Base-by-base conservation (phyloP, 2,113 vertebrate genomes). In the Pterocles gutturalis region DNA sequence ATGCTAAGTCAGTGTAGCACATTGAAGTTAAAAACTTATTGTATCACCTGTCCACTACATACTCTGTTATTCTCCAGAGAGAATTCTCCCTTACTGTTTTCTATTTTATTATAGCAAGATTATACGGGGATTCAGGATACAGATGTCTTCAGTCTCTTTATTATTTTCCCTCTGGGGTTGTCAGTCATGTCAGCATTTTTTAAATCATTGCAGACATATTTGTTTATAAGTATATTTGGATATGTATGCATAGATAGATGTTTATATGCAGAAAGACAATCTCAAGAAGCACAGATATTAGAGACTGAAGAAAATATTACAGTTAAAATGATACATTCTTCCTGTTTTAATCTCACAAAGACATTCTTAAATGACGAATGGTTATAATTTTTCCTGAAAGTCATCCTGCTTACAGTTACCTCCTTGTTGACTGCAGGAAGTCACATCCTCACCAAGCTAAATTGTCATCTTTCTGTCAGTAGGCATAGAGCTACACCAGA, bases 111-210 rank as follows among this genome's bases (percentile, higher is more conserved):
- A 31, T 90, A 96, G 81, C 86, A 70, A 93, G 67, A 89, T 95
- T 89, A 84, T 67, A 58, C 10, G 14, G n/a, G 2, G 13, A 89
- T 86, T 92, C 83, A 78, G 36, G 25, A 66, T 73, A 75, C n/a
- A 90, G 86, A 46, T 8, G 78, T 89, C 71, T 81, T 73, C 41
- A 54, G 18, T 58, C 29, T 83, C 49, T 91, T 82, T 90, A 36
- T 92, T 90, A 90, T 95, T 92, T 77, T 87, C 91, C 87, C 87
- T 89, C 89, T 92, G 89, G 89, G 55, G 29, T 43, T 97, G 93
- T 93, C 89, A 75, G 18, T 94, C 73, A 75, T 76, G 53, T 70
- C 81, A 87, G 34, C 77, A 64, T 93, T 92, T 91, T 91, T 95
- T 81, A 86, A 86, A 95, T 88, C 34, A 92, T 29, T 83, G 38